These are phyloP conservation scores for Podarcis raffonei DNA, from an alignment of 2,113 vertebrate genomes.

Conservation along the genomic window DNA sequence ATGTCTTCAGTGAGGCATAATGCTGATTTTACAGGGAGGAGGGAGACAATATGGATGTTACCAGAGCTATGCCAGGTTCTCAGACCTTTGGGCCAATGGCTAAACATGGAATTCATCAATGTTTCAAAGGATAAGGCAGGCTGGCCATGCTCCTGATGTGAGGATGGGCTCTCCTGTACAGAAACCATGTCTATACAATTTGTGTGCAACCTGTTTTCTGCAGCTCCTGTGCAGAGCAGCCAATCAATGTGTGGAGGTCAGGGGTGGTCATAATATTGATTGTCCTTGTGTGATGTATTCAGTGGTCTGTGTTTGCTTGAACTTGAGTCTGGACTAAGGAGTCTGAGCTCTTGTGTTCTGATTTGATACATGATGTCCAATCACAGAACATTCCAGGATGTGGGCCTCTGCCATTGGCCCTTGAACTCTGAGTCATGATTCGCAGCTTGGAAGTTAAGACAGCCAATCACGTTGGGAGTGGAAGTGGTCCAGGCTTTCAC, in stretches of 20 bases:
- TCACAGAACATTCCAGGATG: no score
- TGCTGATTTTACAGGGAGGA: background rate
- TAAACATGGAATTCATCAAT: background rate
- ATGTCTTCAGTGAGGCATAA: background rate
- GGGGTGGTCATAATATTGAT: background rate
- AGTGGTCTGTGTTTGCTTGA: no score
- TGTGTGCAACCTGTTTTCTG: no score
- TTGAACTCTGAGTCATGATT: no score
- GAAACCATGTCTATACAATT: background rate
- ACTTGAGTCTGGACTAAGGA: no score
- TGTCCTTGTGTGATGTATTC: background rate
- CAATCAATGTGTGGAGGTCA: background rate
- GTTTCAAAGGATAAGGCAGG: background rate
- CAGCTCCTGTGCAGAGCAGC: background rate
- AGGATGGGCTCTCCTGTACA: background rate
- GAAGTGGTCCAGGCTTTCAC: no score
- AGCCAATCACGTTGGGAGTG: no score
- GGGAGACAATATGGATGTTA: background rate
- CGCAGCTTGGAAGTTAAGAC: no score
- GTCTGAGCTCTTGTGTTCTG: no score
- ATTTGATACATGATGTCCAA: no score
- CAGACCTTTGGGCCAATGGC: background rate
- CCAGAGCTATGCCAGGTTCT: background rate
- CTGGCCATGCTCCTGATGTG: background rate
- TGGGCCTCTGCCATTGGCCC: no score